Evolutionary conservation across 2,888 invertebrate genomes (phyloP).

Genomic region (Trissolcus brochymenae): DNA sequence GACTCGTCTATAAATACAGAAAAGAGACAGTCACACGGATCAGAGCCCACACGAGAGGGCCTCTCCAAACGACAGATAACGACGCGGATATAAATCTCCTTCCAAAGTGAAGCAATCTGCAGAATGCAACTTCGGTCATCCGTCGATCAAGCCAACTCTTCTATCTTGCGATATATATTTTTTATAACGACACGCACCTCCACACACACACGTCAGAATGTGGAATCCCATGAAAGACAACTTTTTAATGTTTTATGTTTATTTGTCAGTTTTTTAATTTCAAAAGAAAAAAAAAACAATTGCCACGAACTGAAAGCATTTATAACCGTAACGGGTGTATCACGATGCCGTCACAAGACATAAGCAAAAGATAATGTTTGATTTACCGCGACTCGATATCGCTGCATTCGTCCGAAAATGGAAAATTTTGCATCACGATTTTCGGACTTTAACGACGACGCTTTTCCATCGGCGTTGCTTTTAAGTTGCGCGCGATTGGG

Average conservation of each 20-base stretch:
- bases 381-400: conserved; percentile 69
- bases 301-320: too few species aligned
- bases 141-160: conserved; percentile 68
- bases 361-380: conserved; percentile 75
- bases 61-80: conserved; percentile 70
- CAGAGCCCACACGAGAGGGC: conserved; percentile 49
- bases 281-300: too few species aligned
- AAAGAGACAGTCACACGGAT: conserved; percentile 55
- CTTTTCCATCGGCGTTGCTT: conserved; percentile 46
- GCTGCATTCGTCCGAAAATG: conserved; percentile 65
- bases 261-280: too few species aligned
- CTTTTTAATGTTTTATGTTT: too few species aligned
- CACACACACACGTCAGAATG: conserved; percentile 38
- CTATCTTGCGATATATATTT: too few species aligned
- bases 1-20: conserved; percentile 56
- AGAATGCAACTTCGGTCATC: conserved; percentile 73
- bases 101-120: conserved; percentile 75
- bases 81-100: conserved; percentile 74
- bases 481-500: conserved; percentile 51
- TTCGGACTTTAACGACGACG: conserved; percentile 45
- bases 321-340: conserved; percentile 67
- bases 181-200: too few species aligned
- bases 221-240: too few species aligned
- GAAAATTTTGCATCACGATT: conserved; percentile 60
- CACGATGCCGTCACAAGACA: conserved; percentile 74